These are phyloP conservation scores for Oreotrochilus melanogaster DNA, from an alignment of 2,113 vertebrate genomes.

Conservation along the genomic window DNA sequence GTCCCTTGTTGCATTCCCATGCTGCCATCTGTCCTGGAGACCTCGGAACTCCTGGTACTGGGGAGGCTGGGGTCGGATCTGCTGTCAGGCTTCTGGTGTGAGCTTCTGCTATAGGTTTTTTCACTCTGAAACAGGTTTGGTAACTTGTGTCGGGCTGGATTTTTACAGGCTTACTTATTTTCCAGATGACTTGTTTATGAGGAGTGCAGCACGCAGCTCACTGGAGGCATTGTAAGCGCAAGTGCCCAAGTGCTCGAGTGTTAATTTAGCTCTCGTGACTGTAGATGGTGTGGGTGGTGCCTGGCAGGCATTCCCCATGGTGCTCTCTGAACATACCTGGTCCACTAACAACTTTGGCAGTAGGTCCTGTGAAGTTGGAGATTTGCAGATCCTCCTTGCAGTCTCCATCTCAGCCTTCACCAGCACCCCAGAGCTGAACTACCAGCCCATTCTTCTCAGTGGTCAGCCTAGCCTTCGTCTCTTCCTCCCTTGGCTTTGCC, in stretches of 20 bases:
- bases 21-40: not conserved
- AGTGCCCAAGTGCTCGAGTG: not conserved
- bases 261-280: conserved; percentile 38
- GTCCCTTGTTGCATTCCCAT: rapidly evolving
- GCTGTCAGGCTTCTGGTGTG: not conserved
- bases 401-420: not conserved
- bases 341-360: not conserved
- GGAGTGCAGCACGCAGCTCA: not conserved
- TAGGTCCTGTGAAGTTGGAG: not conserved
- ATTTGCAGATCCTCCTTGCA: not conserved
- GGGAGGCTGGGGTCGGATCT: not conserved
- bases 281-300: conserved; percentile 35
- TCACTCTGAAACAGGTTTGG: conserved; percentile 61
- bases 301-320: not conserved
- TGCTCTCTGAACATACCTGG: not conserved
- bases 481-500: not conserved
- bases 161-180: conserved; percentile 64
- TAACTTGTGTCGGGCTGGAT: conserved; percentile 49
- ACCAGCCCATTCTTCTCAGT: not conserved
- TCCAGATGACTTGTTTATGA: conserved; percentile 69
- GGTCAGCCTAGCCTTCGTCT: not conserved
- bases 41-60: not conserved
- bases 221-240: conserved; percentile 6
- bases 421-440: not conserved
- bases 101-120: not conserved